Base-by-base conservation (phyloP, 2,113 vertebrate species). In the Albula glossodonta region DNA sequence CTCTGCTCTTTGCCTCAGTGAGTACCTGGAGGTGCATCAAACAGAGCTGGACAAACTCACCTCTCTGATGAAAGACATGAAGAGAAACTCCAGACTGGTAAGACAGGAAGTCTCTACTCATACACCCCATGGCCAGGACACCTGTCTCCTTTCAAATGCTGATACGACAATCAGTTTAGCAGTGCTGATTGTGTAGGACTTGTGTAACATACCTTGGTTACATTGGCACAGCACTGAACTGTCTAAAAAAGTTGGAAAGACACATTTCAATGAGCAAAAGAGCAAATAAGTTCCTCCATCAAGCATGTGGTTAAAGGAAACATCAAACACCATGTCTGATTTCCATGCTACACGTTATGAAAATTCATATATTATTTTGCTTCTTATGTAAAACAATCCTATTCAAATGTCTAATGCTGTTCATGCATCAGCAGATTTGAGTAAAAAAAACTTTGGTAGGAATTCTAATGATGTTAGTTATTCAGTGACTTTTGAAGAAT, bases 81-180 rank as follows among this genome's bases (percentile, higher is more conserved):
- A 95, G 92, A 98, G 98, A 90, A 98, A 99, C 92, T 99, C 98
- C 25, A 97, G 98, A 87, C 94, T 99, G 98, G 98, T 99, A 93
- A 86, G 97, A 96, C 84, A 87, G 48, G 1, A 0, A 74, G 48
- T 86, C 19, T 17, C 17, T 41, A 56, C 22, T 82, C 51, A 5
- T n/a, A n/a, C 12, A 17, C 9, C 83, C 60, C 9, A 74, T 11
- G 25, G 4, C n/a, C 6, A 74, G 22, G 3, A n/a, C 63, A 22
- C 5, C 19, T n/a, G 22, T 8, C n/a, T 2, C 70, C 10, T n/a
- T n/a, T n/a, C 22, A 9, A 74, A 74, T 31, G 22, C 70, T 74
- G 53, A 9, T 74, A 31, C 10, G 22, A 74, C 2, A 31, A n/a
- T 78, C 25, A 2, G 10, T 48, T 31, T 8, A 13, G 41, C 41